A percentile compares a stretch with the other conserved stretches of the same genome.
These are phyloP conservation scores for Tupaia tana DNA, from an alignment of 2,113 vertebrate species.

Conservation along the genomic window DNA sequence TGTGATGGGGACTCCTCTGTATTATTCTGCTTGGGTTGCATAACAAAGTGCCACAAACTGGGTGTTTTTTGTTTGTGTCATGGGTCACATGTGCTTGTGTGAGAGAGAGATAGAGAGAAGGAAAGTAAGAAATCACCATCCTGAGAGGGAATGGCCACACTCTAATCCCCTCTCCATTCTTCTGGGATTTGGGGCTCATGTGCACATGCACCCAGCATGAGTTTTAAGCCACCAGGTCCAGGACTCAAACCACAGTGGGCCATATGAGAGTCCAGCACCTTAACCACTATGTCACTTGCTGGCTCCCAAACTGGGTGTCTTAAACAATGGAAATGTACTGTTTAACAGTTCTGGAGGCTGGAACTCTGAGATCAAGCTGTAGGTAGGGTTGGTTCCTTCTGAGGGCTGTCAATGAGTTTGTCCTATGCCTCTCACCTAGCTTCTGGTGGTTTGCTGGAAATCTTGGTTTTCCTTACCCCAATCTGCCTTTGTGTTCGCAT, in stretches of 20 bases:
- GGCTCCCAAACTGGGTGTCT: neutral
- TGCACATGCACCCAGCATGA: too few relatives aligned
- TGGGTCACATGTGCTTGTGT: too few relatives aligned
- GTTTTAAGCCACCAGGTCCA: too few relatives aligned
- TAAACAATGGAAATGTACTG: constrained; percentile 2
- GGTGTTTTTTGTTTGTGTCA: neutral
- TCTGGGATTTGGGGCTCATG: too few relatives aligned
- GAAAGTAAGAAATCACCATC: too few relatives aligned
- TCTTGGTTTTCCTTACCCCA: neutral
- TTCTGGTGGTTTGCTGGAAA: neutral
- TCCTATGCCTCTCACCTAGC: neutral
- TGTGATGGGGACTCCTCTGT: neutral
- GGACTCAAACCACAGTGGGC: too few relatives aligned
- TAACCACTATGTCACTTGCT: too few relatives aligned
- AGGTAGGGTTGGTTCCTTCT: neutral
- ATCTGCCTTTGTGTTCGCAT: neutral
- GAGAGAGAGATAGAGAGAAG: too few relatives aligned
- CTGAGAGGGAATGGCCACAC: too few relatives aligned
- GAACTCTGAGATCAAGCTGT: neutral
- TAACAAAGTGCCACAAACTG: neutral
- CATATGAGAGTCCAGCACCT: too few relatives aligned
- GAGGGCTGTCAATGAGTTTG: neutral
- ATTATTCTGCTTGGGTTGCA: neutral
- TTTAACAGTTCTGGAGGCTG: constrained; percentile 25
- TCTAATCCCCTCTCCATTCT: too few relatives aligned